A percentile compares a stretch with the other conserved stretches of the same genome.
These are phyloP conservation scores for Leptinotarsa defecta DNA, from an alignment of 1,140 invertebrate species.

Conservation along the genomic window DNA sequence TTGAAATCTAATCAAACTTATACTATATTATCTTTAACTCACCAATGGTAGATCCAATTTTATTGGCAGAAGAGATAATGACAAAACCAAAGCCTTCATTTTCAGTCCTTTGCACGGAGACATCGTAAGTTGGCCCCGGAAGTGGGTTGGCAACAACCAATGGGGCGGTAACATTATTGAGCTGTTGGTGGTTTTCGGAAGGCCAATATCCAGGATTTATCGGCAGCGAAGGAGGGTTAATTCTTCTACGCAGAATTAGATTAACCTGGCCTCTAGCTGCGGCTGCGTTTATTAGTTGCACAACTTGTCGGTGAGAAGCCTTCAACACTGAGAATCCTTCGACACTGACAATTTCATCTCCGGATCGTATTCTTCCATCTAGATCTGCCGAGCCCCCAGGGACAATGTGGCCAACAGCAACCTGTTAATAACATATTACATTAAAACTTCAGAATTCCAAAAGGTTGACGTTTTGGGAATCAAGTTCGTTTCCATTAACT, in stretches of 20 bases:
- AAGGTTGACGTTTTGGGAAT: too few species aligned
- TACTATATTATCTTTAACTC: constrained; percentile 48
- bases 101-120: constrained; percentile 86
- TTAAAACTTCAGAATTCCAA: too few species aligned
- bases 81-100: constrained; percentile 99
- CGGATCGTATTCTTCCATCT: constrained; percentile 82
- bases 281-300: constrained; percentile 85
- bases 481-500: too few species aligned
- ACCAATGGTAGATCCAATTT: constrained; percentile 92
- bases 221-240: constrained; percentile 50
- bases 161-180: constrained; percentile 32
- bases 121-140: constrained; percentile 74
- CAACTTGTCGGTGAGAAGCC: constrained; percentile 87
- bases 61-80: constrained; percentile 95
- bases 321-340: constrained; percentile 82
- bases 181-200: constrained; percentile 38
- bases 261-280: constrained; percentile 75
- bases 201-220: constrained; percentile 40
- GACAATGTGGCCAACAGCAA: constrained; percentile 94
- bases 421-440: constrained; percentile 56
- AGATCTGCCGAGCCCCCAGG: constrained; percentile 88
- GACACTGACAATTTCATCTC: constrained; percentile 89
- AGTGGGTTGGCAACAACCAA: constrained; percentile 55
- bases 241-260: constrained; percentile 69
- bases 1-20: too few species aligned